Percentiles rank a stretch among this genome's conserved stretches.
phyloP scores from a whole-genome alignment of 1,140 invertebrate species.

The Atta texana region DNA sequence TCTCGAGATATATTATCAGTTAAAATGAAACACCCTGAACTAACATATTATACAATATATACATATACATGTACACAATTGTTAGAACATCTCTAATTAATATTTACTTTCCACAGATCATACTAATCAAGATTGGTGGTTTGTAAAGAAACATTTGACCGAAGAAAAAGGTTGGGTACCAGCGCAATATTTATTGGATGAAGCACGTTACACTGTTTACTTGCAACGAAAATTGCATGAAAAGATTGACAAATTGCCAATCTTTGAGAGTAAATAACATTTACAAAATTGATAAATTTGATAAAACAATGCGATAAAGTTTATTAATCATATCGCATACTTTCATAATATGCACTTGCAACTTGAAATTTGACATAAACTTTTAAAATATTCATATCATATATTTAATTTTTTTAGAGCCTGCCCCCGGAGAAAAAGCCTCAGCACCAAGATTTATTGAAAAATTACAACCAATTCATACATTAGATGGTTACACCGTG shows the following conservation, averaged over 20 bases:
- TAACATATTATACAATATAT: neutral
- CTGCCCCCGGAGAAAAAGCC: conserved; percentile 91
- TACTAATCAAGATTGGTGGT: conserved; percentile 95
- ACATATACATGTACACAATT: neutral
- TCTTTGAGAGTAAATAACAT: conserved; percentile 94
- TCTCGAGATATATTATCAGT: too few relatives aligned
- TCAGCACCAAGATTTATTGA: conserved; percentile 94
- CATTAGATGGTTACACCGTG: conserved; percentile 94
- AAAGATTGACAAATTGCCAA: conserved; percentile 95
- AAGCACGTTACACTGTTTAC: conserved; percentile 92
- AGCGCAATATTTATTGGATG: conserved; percentile 94
- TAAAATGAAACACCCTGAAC: too few relatives aligned
- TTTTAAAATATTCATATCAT: conserved; percentile 19
- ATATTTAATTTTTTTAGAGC: conserved; percentile 88
- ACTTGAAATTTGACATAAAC: neutral
- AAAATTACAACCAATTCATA: conserved; percentile 93
- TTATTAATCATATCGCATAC: neutral
- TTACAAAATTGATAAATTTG: conserved; percentile 11
- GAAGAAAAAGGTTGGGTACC: conserved; percentile 97
- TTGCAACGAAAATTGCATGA: conserved; percentile 95
- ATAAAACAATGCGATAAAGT: neutral
- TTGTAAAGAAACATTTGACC: conserved; percentile 95
- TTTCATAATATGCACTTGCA: neutral
- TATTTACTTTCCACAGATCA: conserved; percentile 86
- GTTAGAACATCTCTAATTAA: neutral